Evolutionary conservation across 2,113 vertebrate genomes (phyloP), one percentile per base, ranked within the genome.

Genomic region (Labeo catla): DNA sequence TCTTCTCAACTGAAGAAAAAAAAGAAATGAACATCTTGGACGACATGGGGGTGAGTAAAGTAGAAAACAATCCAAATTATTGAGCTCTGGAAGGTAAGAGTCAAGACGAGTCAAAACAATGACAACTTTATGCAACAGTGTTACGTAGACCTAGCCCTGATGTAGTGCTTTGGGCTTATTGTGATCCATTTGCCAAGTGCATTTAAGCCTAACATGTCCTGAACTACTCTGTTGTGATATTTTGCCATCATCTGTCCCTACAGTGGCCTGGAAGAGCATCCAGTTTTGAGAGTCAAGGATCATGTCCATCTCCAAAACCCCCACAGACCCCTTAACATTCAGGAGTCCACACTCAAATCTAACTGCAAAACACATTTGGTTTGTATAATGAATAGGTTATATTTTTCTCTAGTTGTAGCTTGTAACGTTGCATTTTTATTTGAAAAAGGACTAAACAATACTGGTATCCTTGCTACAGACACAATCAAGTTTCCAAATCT

Each of bases 211-310:
- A 36, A 36, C 5, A 49, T 81, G 70, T 81, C 15, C 28, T 72
- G 74, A 39, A 39, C 39, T 34, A 45, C 21, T 59, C 8, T 78
- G 59, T 52, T 50, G 10, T 36, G n/a, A 57, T 10, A 2, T 87
- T 52, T 6, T 57, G 15, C 43, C 7, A 15, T 74, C 21, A 68
- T 57, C 50, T 45, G 54, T 72, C 50, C 86, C 92, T 95, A 83
- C 95, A 99, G 98, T 95, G 97, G 92, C 97, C 97, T 79, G 98
- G 97, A 93, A 93, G 95, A 93, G 97, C 96, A 39, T 97, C 96
- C 59, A 99, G 98, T 93, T 99, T 99, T 94, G 98, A 99, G 84
- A 99, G 98, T 94, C 98, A 99, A 92, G 97, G 95, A 81, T 99
- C 98, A 52, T 99, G 98, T 88, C 95, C 97, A 5, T 99, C 98